Percentiles rank a stretch among this genome's conserved stretches.
These are phyloP conservation scores for Athene cunicularia DNA, from an alignment of 2,113 vertebrate species.

Conservation along the genomic window DNA sequence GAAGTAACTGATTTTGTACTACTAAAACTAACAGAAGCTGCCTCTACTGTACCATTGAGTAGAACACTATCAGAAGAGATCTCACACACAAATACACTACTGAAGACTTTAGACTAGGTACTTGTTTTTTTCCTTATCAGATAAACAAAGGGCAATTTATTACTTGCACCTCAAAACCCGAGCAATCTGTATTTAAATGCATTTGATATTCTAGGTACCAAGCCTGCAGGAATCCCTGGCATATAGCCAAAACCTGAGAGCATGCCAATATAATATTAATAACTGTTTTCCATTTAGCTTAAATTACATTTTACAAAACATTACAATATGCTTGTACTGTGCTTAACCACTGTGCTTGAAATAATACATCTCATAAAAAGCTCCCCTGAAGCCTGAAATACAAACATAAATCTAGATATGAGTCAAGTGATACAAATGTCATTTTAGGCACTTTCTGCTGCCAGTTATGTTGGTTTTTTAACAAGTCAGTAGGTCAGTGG, in stretches of 20 bases:
- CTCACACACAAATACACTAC: neutral
- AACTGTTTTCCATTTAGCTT: neutral
- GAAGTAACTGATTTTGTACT: neutral
- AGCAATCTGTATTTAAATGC: neutral
- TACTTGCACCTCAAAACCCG: neutral
- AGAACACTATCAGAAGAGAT: neutral
- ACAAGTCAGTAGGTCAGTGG: fast-evolving
- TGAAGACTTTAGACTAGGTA: neutral
- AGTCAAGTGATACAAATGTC: neutral
- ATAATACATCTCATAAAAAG: neutral
- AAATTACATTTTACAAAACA: neutral
- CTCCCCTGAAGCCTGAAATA: neutral
- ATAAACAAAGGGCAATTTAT: neutral
- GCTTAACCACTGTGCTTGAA: neutral
- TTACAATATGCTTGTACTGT: neutral
- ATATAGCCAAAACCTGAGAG: neutral
- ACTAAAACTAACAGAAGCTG: neutral
- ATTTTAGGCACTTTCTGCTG: neutral
- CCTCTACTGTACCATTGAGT: neutral
- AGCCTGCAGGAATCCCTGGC: neutral
- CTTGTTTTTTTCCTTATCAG: neutral
- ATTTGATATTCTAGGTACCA: neutral
- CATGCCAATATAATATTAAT: neutral
- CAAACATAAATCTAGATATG: neutral
- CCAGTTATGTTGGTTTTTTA: neutral